phyloP scores from a whole-genome alignment of 2,888 invertebrate genomes.

The Gasteruption jaculator region DNA sequence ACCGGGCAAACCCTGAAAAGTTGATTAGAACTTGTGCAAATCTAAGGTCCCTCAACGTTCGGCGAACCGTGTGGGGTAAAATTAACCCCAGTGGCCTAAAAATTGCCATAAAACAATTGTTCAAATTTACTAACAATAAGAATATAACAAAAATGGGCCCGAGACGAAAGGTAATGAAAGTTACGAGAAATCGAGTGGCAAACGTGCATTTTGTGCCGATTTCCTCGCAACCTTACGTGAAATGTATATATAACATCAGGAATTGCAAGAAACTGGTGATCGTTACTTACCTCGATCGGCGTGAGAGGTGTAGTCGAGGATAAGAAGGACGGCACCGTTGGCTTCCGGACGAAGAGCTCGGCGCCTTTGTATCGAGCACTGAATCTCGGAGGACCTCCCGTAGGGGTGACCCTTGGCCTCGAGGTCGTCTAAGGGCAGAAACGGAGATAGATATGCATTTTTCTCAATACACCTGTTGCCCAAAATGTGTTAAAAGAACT shows the following conservation, averaged over 20 bases:
- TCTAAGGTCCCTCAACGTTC: too few relatives aligned
- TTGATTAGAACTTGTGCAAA: too few relatives aligned
- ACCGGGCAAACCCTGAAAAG: too few relatives aligned
- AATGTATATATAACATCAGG: too few relatives aligned
- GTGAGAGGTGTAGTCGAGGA: constrained; percentile 39
- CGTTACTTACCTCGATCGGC: constrained; percentile 38
- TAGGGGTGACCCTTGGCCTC: constrained; percentile 41
- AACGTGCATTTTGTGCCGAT: constrained; percentile 4
- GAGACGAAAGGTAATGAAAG: neutral
- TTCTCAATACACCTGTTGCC: neutral
- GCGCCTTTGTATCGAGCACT: constrained; percentile 48
- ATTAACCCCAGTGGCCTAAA: too few relatives aligned
- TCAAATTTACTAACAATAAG: too few relatives aligned
- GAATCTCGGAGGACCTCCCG: constrained; percentile 42
- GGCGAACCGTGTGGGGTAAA: too few relatives aligned
- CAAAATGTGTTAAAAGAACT: constrained; percentile 22
- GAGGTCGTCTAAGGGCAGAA: constrained; percentile 36
- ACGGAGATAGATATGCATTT: neutral
- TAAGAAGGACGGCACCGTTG: constrained; percentile 37
- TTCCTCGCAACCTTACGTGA: too few relatives aligned
- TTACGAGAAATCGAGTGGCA: neutral
- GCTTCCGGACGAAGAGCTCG: constrained; percentile 43
- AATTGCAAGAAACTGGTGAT: constrained; percentile 11
- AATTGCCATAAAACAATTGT: too few relatives aligned
- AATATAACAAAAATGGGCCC: too few relatives aligned